phyloP scores from a whole-genome alignment of 2,888 invertebrate species.

The Thecocarcelia acutangulata region DNA sequence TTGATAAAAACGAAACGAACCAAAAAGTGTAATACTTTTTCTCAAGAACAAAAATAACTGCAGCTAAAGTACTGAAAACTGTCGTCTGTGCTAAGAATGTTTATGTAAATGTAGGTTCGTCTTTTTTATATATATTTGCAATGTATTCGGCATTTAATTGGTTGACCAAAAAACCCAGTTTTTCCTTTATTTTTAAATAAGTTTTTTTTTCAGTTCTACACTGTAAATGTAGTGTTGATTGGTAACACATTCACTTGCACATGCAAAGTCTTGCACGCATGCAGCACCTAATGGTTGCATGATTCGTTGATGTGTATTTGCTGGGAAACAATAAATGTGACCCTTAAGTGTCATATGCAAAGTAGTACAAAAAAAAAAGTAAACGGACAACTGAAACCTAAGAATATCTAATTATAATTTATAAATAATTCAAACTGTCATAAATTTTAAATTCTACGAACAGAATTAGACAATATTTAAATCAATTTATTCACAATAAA shows the following conservation, averaged over 20 bases:
- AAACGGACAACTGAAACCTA: not conserved
- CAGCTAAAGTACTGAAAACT: conserved; percentile 42
- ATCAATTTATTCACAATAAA: too few relatives aligned
- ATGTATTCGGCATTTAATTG: conserved; percentile 50
- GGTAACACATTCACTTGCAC: not conserved
- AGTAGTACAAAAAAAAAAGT: conserved; percentile 26
- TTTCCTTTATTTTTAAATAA: conserved; percentile 27
- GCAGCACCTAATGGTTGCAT: conserved; percentile 16
- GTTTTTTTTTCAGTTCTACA: conserved; percentile 14
- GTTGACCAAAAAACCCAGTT: conserved; percentile 68
- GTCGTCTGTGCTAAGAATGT: conserved; percentile 44
- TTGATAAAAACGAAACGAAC: not conserved
- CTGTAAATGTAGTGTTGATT: not conserved
- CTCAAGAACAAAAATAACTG: not conserved
- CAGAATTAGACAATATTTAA: too few relatives aligned
- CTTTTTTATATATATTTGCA: conserved; percentile 22
- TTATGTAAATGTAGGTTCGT: conserved; percentile 26
- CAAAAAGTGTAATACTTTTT: conserved; percentile 15
- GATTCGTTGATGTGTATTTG: conserved; percentile 15
- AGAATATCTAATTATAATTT: too few relatives aligned
- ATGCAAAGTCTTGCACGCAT: not conserved
- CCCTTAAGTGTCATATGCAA: conserved; percentile 64
- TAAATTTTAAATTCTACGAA: too few relatives aligned
- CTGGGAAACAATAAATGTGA: conserved; percentile 51
- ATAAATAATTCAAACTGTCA: too few relatives aligned